A percentile compares a stretch with the other conserved stretches of the same genome.
Conservation (phyloP, 2,113 vertebrate genomes). For the Cyprinodon brontotheroides region DNA sequence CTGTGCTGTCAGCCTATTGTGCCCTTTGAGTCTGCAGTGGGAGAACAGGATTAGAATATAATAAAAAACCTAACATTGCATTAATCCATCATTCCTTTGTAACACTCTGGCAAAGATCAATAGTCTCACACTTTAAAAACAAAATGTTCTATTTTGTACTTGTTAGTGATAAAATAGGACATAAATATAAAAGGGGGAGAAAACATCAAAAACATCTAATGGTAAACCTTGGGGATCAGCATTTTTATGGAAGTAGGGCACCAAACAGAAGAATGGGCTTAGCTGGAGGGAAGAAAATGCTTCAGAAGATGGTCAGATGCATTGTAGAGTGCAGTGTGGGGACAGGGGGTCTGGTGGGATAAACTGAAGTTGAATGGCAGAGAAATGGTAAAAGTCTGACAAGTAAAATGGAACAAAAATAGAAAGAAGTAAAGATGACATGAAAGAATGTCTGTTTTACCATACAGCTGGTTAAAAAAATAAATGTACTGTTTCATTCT, state of each 20-base stretch:
- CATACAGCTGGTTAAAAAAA: background rate
- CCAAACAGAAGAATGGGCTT: constrained; percentile 51
- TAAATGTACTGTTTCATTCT: background rate
- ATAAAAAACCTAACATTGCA: background rate
- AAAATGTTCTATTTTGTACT: constrained; percentile 27
- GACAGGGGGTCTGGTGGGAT: constrained; percentile 62
- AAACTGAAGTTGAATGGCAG: constrained; percentile 50
- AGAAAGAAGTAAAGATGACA: constrained; percentile 18
- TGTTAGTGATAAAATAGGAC: constrained; percentile 2
- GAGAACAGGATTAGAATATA: background rate
- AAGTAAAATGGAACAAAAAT: constrained; percentile 30
- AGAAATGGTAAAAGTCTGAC: constrained; percentile 27
- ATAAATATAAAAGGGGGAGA: constrained; percentile 27
- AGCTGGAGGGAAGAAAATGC: constrained; percentile 53
- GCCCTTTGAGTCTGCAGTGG: background rate
- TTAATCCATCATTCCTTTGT: background rate
- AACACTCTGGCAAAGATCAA: constrained; percentile 7
- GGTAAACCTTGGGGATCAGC: constrained; percentile 56
- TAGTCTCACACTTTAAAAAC: constrained; percentile 6
- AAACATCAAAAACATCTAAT: constrained; percentile 58
- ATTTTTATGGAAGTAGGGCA: constrained; percentile 71
- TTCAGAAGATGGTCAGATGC: constrained; percentile 58
- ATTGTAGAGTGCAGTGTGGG: constrained; percentile 59
- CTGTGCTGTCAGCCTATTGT: background rate
- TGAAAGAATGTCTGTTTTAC: constrained; percentile 20